Evolutionary conservation across 1,140 invertebrate genomes (phyloP).

Genomic region (Drosophila triauraria): DNA sequence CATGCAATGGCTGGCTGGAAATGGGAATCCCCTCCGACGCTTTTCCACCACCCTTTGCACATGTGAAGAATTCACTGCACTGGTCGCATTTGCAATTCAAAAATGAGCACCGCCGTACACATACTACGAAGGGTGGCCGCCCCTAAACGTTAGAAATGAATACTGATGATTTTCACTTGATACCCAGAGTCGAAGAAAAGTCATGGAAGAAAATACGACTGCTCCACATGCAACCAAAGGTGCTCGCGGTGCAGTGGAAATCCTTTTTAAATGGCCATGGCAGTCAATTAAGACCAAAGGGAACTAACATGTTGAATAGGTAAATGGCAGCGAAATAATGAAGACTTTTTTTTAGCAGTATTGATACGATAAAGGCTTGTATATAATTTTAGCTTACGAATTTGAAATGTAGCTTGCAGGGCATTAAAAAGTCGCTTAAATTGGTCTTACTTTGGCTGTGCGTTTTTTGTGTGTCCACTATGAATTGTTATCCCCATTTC

Average conservation of each 20-base stretch:
- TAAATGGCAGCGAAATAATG: not conserved
- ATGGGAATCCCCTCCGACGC: conserved; percentile 1
- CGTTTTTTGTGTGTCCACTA: conserved; percentile 11
- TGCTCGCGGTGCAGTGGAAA: conserved; percentile 25
- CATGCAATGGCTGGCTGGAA: conserved; percentile 37
- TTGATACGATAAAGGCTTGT: not conserved
- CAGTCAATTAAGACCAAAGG: conserved; percentile 27
- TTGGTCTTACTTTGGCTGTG: not conserved
- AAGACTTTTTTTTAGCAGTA: not conserved
- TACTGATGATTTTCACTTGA: conserved; percentile 47
- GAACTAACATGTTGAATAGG: conserved; percentile 33
- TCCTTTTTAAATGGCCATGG: conserved; percentile 25
- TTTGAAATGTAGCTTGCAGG: not conserved
- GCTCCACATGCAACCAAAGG: conserved; percentile 47
- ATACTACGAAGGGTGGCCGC: not conserved
- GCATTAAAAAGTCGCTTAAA: conserved; percentile 27
- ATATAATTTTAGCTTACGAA: too few relatives aligned
- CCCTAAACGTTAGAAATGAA: conserved; percentile 56
- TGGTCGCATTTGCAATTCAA: conserved; percentile 50
- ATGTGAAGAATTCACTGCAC: conserved; percentile 53
- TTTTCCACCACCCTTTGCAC: not conserved
- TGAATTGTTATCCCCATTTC: conserved; percentile 28
- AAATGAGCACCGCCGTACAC: conserved; percentile 14
- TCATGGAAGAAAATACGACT: conserved; percentile 22
- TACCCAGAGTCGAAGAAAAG: conserved; percentile 31